phyloP scores from a whole-genome alignment of 37 sponge, comb jelly and placozoan species.

The Cliona cf. orientalis region DNA sequence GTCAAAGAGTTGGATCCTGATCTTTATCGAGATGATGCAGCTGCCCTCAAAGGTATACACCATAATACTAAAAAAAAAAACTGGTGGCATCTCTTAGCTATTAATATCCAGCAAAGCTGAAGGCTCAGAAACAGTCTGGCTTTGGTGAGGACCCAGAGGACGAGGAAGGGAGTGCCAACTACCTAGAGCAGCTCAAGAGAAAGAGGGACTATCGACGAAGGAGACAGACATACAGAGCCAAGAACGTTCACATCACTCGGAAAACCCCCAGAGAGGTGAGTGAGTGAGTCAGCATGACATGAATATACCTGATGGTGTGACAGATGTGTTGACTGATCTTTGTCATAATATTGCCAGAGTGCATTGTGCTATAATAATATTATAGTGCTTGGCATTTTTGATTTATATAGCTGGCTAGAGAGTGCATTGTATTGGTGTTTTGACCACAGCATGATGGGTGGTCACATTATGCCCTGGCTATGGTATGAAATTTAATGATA shows the following conservation, averaged over 20 bases:
- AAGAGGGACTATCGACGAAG: constrained; percentile 76
- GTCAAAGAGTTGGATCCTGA: constrained; percentile 4
- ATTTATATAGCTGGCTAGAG: too few species aligned
- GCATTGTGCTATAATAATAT: too few species aligned
- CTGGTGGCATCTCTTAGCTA: not conserved
- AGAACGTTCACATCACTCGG: constrained; percentile 81
- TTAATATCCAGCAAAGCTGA: not conserved
- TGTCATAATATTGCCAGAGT: too few species aligned
- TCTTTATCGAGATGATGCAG: constrained; percentile 37
- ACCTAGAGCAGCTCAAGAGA: constrained; percentile 57
- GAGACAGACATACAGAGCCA: constrained; percentile 75
- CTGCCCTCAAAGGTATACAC: constrained; percentile 28
- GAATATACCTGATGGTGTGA: too few species aligned
- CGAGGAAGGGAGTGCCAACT: not conserved
- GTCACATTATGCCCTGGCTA: too few species aligned
- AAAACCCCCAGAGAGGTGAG: constrained; percentile 53
- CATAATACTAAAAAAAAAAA: too few species aligned
- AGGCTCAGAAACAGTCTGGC: not conserved
- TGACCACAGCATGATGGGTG: too few species aligned
- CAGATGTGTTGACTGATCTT: too few species aligned
- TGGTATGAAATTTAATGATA: too few species aligned
- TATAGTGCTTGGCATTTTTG: too few species aligned
- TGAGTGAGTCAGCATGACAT: too few species aligned
- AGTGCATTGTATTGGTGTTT: too few species aligned
- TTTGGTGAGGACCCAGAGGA: constrained; percentile 10